Conservation (phyloP, 2,113 vertebrate genomes). For the Carettochelys insculpta region DNA sequence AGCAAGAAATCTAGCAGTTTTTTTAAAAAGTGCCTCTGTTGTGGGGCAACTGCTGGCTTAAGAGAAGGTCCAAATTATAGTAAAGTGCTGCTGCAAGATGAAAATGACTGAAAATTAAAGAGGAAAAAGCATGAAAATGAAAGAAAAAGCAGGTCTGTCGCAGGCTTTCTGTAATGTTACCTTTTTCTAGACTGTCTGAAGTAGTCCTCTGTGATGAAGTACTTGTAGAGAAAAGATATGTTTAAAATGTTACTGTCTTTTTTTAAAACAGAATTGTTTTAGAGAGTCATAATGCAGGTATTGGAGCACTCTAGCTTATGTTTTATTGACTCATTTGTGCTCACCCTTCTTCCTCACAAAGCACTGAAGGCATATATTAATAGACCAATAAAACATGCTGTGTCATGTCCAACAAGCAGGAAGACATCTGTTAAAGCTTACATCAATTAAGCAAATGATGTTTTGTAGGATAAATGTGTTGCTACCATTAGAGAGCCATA, state of each 20-base stretch:
- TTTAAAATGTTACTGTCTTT: neutral
- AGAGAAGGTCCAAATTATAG: conserved; percentile 18
- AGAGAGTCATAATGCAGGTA: neutral
- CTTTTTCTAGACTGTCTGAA: neutral
- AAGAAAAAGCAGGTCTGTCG: neutral
- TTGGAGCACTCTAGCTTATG: conserved; percentile 22
- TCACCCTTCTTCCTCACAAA: conserved; percentile 57
- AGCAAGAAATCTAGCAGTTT: neutral
- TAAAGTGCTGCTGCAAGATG: conserved; percentile 14
- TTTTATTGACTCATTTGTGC: conserved; percentile 61
- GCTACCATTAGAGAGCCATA: conserved; percentile 42
- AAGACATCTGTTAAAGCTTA: conserved; percentile 65
- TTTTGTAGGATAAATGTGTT: conserved; percentile 42
- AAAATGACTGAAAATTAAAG: neutral
- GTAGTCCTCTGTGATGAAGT: neutral
- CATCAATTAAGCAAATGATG: conserved; percentile 49
- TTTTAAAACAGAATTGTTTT: neutral
- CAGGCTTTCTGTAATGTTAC: conserved; percentile 33
- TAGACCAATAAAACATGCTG: conserved; percentile 63
- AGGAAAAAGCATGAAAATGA: neutral
- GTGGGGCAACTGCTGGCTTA: conserved; percentile 1
- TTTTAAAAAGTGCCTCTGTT: conserved; percentile 18
- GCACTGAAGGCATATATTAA: conserved; percentile 57
- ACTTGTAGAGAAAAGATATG: neutral
- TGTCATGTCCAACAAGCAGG: conserved; percentile 66